Percentiles rank a stretch among this genome's conserved stretches.
Conservation (phyloP, 2,797 vertebrate species). For the Malacoctenus gilli region DNA sequence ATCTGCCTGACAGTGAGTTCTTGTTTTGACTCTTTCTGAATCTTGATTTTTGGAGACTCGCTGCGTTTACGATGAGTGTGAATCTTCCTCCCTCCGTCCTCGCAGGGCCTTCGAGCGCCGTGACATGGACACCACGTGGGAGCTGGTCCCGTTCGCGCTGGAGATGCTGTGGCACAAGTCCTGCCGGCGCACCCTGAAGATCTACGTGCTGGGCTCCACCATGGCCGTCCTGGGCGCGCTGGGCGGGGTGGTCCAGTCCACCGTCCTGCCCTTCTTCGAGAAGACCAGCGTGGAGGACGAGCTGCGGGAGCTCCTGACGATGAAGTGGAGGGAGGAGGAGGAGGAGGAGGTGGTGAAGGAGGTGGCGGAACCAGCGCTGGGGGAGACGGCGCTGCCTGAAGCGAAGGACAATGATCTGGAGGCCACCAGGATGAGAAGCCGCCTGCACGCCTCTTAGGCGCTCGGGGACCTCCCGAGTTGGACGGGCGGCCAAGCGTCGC, state of each 20-base stretch:
- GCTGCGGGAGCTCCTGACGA: constrained; percentile 24
- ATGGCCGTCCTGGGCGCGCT: constrained; percentile 86
- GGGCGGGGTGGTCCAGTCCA: constrained; percentile 84
- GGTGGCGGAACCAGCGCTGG: constrained; percentile 28
- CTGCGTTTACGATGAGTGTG: constrained; percentile 2
- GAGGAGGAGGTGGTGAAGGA: constrained; percentile 13
- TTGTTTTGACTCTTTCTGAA: background rate
- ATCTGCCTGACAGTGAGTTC: constrained; percentile 53
- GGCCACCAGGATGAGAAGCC: constrained; percentile 55
- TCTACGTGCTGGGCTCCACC: constrained; percentile 89
- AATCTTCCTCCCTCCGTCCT: constrained; percentile 1
- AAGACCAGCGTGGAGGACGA: constrained; percentile 64
- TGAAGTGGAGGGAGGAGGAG: background rate
- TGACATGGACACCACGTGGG: constrained; percentile 84
- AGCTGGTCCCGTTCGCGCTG: constrained; percentile 88
- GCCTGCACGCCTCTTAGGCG: constrained; percentile 83
- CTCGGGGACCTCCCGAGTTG: too few species aligned
- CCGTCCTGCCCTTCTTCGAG: constrained; percentile 83
- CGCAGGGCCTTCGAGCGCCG: constrained; percentile 33
- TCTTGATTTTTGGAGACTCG: background rate
- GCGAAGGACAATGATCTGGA: constrained; percentile 61
- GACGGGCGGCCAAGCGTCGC: too few species aligned
- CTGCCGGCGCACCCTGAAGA: constrained; percentile 78
- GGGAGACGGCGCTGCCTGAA: constrained; percentile 1
- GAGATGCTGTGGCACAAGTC: constrained; percentile 86